Percentiles rank a stretch among this genome's conserved stretches.
These are phyloP conservation scores for Scortum barcoo DNA, from an alignment of 2,113 vertebrate genomes.

Conservation along the genomic window DNA sequence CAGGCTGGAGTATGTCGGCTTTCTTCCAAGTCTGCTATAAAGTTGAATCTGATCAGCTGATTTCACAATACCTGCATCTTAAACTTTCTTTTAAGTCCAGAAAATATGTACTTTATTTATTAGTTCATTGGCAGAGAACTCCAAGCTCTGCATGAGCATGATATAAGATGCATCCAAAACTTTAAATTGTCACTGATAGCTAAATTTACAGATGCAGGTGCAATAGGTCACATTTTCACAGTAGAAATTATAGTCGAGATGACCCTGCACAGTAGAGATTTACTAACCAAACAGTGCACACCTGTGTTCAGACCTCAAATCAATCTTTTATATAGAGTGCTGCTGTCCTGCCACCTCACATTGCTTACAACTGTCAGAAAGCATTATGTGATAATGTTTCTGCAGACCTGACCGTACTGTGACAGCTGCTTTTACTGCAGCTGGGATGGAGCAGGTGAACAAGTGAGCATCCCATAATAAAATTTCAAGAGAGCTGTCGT, in stretches of 20 bases:
- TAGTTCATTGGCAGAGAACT: conserved; percentile 1
- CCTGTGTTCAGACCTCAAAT: conserved; percentile 8
- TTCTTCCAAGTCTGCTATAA: conserved; percentile 13
- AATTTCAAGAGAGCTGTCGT: not conserved
- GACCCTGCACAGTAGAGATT: not conserved
- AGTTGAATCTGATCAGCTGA: conserved; percentile 11
- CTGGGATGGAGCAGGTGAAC: not conserved
- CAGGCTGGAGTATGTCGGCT: conserved; percentile 23
- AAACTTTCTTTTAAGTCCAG: conserved; percentile 38
- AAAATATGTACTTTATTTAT: conserved; percentile 47
- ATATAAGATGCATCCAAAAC: conserved; percentile 9
- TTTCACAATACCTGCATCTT: conserved; percentile 19
- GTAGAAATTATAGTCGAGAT: not conserved
- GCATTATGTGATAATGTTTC: not conserved
- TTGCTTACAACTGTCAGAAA: not conserved
- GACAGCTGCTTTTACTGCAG: not conserved
- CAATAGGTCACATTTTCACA: conserved; percentile 9
- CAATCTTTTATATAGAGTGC: not conserved
- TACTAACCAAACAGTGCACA: not conserved
- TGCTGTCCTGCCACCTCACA: not conserved
- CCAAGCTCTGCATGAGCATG: not conserved
- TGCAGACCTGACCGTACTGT: not conserved
- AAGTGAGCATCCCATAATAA: not conserved
- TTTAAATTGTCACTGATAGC: conserved; percentile 30
- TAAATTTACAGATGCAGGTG: conserved; percentile 16